phyloP scores from a whole-genome alignment of 2,113 vertebrate species.

The Lates calcarifer region DNA sequence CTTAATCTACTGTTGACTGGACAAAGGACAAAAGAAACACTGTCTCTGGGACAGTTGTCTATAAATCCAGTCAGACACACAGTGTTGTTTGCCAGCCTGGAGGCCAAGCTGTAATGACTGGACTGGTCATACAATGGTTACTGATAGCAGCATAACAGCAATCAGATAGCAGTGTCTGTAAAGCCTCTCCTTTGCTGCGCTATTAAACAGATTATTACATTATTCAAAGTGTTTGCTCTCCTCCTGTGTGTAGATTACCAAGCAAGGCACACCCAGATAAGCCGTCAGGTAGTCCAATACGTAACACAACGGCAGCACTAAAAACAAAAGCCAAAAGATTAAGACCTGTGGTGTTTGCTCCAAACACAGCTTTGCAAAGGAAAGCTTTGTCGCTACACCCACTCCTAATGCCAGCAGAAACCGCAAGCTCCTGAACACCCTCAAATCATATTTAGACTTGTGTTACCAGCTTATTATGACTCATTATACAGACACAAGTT shows the following conservation, averaged over 20 bases:
- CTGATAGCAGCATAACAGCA: slow-evolving; percentile 86
- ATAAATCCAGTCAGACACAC: slow-evolving; percentile 73
- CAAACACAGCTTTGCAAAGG: slow-evolving; percentile 79
- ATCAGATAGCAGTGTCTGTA: slow-evolving; percentile 87
- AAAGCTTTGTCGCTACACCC: slow-evolving; percentile 87
- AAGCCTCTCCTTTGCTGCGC: slow-evolving; percentile 86
- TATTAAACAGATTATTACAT: slow-evolving; percentile 90
- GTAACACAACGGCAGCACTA: slow-evolving; percentile 73
- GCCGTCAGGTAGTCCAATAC: slow-evolving; percentile 83
- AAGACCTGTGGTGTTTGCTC: slow-evolving; percentile 83
- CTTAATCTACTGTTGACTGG: slow-evolving; percentile 37
- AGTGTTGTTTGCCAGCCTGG: slow-evolving; percentile 81
- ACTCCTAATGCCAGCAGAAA: slow-evolving; percentile 84
- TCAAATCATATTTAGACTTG: slow-evolving; percentile 91
- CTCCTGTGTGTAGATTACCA: slow-evolving; percentile 87
- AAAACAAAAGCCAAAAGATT: slow-evolving; percentile 82
- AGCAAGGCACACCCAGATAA: slow-evolving; percentile 90
- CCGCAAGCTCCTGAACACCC: slow-evolving; percentile 88
- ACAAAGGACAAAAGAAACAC: slow-evolving; percentile 29
- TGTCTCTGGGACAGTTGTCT: slow-evolving; percentile 39
- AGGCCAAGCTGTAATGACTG: slow-evolving; percentile 84
- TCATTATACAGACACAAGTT: slow-evolving; percentile 88
- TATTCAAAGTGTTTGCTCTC: slow-evolving; percentile 88
- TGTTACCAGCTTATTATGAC: slow-evolving; percentile 87
- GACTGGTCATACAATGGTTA: slow-evolving; percentile 82